Conservation (phyloP, 2,797 vertebrate species). For the Ctenopoma kingsleyae region DNA sequence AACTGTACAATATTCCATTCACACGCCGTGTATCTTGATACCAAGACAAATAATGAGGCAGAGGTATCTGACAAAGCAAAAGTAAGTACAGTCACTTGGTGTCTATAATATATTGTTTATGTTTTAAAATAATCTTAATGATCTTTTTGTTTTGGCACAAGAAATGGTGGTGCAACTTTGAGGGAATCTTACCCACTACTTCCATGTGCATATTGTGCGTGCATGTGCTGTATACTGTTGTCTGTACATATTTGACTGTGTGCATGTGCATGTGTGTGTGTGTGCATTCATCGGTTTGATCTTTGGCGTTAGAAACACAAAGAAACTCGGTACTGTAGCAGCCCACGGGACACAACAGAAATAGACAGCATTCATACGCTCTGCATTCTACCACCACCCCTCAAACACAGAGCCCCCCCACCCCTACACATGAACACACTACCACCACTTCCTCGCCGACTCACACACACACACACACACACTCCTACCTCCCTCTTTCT, state of each 20-base stretch:
- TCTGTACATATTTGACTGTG: slow-evolving; percentile 20
- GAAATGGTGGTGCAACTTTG: slow-evolving; percentile 46
- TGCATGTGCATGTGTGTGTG: slow-evolving; percentile 6
- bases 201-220: slow-evolving; percentile 18
- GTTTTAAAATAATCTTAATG: background rate
- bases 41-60: background rate
- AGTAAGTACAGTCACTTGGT: background rate
- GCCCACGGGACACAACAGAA: slow-evolving; percentile 76
- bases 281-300: slow-evolving; percentile 68
- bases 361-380: slow-evolving; percentile 76
- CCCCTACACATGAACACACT: slow-evolving; percentile 34
- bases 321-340: slow-evolving; percentile 64
- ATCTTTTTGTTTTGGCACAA: slow-evolving; percentile 36
- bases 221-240: slow-evolving; percentile 5
- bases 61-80: background rate
- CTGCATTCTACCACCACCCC: slow-evolving; percentile 47
- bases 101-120: slow-evolving; percentile 9
- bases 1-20: slow-evolving; percentile 6
- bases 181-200: slow-evolving; percentile 15
- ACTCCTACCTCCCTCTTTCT: slow-evolving; percentile 56
- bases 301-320: slow-evolving; percentile 72
- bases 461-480: slow-evolving; percentile 43
- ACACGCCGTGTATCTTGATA: background rate
- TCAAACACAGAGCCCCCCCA: slow-evolving; percentile 18
- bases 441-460: slow-evolving; percentile 55